Evolutionary conservation across 1,140 invertebrate species (phyloP), one percentile per base, ranked within the genome.

Genomic region (Papilio machaon): DNA sequence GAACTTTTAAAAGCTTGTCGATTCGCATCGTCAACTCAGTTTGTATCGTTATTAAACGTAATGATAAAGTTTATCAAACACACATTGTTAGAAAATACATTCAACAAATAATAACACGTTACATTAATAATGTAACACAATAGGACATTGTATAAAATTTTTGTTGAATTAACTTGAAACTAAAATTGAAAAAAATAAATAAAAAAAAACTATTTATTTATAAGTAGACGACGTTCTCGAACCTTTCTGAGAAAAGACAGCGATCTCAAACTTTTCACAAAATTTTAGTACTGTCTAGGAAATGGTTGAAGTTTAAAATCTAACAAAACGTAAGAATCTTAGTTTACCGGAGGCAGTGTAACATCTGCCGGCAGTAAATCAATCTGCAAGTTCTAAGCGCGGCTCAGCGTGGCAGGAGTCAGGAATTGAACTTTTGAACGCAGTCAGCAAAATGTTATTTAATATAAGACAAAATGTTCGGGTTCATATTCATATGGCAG

Each of bases 391-490:
- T 23, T 5, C 11, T 76, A 23, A 52, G 74, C 73, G 73, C 30
- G 52, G 52, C 58, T 60, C 58, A 60, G 58, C 19, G 17, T 11
- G 13, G 30, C 30, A 70, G 64, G 64, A 73, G 10, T 47, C 73
- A 73, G 74, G 74, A 76, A 76, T 76, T 52, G 15, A 76, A 76
- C 74, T 49, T 76, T 76, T 47, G 74, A 7, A 47, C 46, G 43
- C 47, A 52, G 43, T 52, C 43, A 52, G 46, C 46, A 52, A 76
- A 43, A 49, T 52, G 47, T 19, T 19, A 76, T 76, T 70, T 46
- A 76, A 76, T 49, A 76, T 76, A 19, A 47, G 19, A 5, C 2
- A 52, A 76, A 75, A 76, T 17, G 47, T 8, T 73, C 23, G 19
- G 9, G 7, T 52, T 17, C 74, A 76, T 76, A 54, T 76, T 47